Evolutionary conservation across 1,140 invertebrate species (phyloP), one percentile per base, ranked within the genome.

Genomic region (Hyposmocoma kahamanoa): DNA sequence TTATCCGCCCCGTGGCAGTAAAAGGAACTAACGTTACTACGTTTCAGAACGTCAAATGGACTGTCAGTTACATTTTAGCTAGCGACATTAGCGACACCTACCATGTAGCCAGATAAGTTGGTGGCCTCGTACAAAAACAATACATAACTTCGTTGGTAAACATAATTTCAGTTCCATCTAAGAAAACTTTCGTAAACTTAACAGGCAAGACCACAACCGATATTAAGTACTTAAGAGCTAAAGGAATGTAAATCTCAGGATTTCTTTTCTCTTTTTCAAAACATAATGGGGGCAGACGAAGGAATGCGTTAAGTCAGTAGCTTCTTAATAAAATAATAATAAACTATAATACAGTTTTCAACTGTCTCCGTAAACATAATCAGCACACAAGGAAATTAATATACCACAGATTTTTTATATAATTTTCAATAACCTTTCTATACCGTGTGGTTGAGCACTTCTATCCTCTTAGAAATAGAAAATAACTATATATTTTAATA

Each of bases 171-270:
- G 69, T 80, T 83, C 78, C 78, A 78, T 75, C 72, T 74, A 78
- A 76, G 67, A 72, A 63, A 66, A 75, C 5, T 78, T 76, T 80
- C 57, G 71, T 85, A 75, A 80, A 85, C 78, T 84, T 82, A 86
- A 84, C 80, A 87, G 86, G 86, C 86, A 87, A 87, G 86, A 87
- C 84, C 86, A 87, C 86, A 87, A 87, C 86, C 86, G 83, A 86
- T 84, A 86, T 83, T 87, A 87, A 86, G 86, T 87, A 87, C 83
- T 86, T 87, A 86, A 56, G 60, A 70, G 58, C 82, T 87, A 87
- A 72, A 84, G 86, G 86, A 87, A 87, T 87, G 82, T 79, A 67
- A 71, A 74, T 72, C 61, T 77, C 65, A 69, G 59, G 52, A 21
- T 41, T n/a, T 4, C 8, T 11, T 36, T 68, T 58, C 53, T 52